Evolutionary conservation across 2,888 invertebrate species (phyloP), one percentile per base, ranked within the genome.

Genomic region (Thymelicus sylvestris): DNA sequence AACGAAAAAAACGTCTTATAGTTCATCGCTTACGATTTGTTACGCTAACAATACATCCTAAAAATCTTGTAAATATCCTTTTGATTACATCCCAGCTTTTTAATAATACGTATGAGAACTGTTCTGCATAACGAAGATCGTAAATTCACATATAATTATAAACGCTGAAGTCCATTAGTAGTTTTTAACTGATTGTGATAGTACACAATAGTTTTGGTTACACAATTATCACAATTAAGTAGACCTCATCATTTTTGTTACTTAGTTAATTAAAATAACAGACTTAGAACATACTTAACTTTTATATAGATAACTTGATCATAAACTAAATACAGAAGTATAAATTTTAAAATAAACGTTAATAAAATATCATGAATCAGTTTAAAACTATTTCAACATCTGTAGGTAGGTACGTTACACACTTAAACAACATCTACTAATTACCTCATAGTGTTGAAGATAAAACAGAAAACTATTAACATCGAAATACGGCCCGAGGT

Each of bases 91-190:
- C 24, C 47, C 62, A 10, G 7, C 62, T 7, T 19, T 47, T 39
- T 24, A 62, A 57, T 31, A 57, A 62, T 47, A 62, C 24, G 44
- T 47, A 24, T 31, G 62, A 47, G 19, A 47, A 62, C 19, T 62
- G 47, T 47, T 47, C 31, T 13, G 62, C 47, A 47, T 31, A 47
- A 62, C 62, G 47, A 62, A 62, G 47, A 19, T 48, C 62, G 47
- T 62, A 62, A 62, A 62, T 62, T 62, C 31, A 31, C 24, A n/a
- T 24, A 47, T 62, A 48, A 24, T 62, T 62, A 48, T 31, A 47
- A 13, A 24, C 5, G 12, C 19, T 6, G n/a, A 47, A 13, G n/a
- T 44, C 6, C 47, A 48, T 44, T 24, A 47, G 47, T 62, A 47
- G 47, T 13, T 48, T 62, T 31, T 24, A 7, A 62, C 24, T 41